Conservation (phyloP, 30 jellyfish, hydroid and myxozoan genomes). For the Chironex yamaguchii region DNA sequence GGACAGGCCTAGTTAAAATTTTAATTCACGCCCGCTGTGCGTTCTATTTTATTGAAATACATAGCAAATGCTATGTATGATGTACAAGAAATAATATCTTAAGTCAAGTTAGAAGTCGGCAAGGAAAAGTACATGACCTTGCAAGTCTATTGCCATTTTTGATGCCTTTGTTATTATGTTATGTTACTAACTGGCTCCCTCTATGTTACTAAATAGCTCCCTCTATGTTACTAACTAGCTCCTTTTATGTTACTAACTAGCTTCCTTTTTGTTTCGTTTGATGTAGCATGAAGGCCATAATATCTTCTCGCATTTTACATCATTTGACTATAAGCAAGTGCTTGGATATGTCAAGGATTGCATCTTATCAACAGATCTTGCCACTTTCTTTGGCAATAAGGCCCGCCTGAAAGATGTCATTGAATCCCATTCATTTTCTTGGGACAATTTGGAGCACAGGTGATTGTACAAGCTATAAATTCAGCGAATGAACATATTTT, state of each 20-base stretch:
- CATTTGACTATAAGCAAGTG: conserved; percentile 86
- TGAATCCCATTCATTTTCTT: conserved; percentile 54
- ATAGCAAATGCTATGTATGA: too few relatives aligned
- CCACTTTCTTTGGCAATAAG: conserved; percentile 91
- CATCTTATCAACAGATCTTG: conserved; percentile 90
- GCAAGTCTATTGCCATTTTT: too few relatives aligned
- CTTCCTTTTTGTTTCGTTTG: neutral
- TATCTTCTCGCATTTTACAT: conserved; percentile 86
- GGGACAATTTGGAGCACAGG: conserved; percentile 85
- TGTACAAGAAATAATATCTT: too few relatives aligned
- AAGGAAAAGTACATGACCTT: too few relatives aligned
- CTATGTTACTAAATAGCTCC: neutral
- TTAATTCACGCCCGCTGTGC: too few relatives aligned
- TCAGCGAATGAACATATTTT: too few relatives aligned
- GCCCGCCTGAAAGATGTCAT: conserved; percentile 80
- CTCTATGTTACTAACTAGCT: neutral
- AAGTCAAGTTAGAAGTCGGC: too few relatives aligned
- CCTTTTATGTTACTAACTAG: neutral
- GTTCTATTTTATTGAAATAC: too few relatives aligned
- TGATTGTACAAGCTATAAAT: too few relatives aligned
- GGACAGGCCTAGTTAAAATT: too few relatives aligned
- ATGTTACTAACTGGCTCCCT: neutral
- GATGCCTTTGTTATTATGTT: neutral
- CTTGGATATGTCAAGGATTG: conserved; percentile 90
- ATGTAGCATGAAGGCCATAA: conserved; percentile 96